Evolutionary conservation across 2,888 invertebrate genomes (phyloP).

Genomic region (Ophion costatus): DNA sequence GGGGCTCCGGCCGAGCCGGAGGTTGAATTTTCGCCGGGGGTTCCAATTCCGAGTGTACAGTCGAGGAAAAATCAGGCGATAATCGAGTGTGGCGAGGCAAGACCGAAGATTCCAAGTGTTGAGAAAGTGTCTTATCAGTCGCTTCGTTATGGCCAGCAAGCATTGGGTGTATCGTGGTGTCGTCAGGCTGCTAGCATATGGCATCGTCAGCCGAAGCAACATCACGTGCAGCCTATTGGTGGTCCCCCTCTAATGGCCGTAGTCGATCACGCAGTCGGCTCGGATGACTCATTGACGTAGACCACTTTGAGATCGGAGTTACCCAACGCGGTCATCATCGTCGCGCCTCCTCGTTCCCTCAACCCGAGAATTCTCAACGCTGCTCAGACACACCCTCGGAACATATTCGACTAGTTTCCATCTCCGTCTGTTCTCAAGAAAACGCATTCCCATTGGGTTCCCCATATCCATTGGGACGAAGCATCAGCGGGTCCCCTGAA

Average conservation of each 20-base stretch:
- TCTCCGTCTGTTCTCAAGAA: conserved; percentile 13
- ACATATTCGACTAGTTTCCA: conserved; percentile 61
- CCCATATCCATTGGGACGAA: conserved; percentile 28
- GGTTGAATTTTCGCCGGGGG: neutral
- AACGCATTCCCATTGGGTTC: conserved; percentile 43
- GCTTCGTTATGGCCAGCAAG: neutral
- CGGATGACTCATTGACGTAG: conserved; percentile 65
- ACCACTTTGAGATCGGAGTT: conserved; percentile 15
- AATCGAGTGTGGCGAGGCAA: neutral
- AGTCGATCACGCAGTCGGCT: conserved; percentile 35
- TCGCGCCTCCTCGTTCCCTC: conserved; percentile 42
- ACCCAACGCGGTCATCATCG: conserved; percentile 14
- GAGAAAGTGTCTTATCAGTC: neutral
- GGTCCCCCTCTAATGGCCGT: conserved; percentile 20
- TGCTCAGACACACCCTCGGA: conserved; percentile 61
- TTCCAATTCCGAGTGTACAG: neutral
- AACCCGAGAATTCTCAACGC: conserved; percentile 56
- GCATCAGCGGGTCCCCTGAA: conserved; percentile 52
- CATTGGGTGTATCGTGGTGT: neutral
- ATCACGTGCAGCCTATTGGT: conserved; percentile 55
- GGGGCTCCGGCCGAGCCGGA: neutral
- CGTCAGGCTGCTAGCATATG: neutral
- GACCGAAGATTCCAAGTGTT: neutral
- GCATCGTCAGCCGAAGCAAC: conserved; percentile 1
- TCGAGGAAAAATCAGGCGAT: neutral